Evolutionary conservation across 2,797 vertebrate genomes (phyloP).

Genomic region (Hippocampus kuda): DNA sequence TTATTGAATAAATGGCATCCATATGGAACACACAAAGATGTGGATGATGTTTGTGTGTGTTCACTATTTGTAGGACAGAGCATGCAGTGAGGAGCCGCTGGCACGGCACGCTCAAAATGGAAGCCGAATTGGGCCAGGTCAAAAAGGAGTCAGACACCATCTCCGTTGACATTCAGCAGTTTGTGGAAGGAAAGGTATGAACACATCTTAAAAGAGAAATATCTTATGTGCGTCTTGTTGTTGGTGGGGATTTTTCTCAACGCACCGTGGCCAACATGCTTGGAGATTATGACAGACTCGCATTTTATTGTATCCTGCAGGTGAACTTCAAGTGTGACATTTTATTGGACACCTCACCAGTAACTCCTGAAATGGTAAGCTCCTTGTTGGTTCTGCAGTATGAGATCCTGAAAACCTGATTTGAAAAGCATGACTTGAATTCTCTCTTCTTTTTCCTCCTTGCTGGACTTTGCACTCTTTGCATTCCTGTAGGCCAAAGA

Average conservation of each 20-base stretch:
- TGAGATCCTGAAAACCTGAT: neutral
- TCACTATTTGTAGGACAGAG: conserved; percentile 70
- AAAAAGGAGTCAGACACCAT: conserved; percentile 28
- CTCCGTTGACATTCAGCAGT: conserved; percentile 44
- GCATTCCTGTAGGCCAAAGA: conserved; percentile 27
- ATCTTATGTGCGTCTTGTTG: neutral
- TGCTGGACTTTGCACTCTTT: neutral
- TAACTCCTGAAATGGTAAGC: conserved; percentile 36
- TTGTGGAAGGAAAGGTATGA: conserved; percentile 53
- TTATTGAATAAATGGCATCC: neutral
- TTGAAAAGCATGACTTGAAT: neutral
- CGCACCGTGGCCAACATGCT: neutral
- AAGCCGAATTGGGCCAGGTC: conserved; percentile 71
- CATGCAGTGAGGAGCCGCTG: conserved; percentile 92
- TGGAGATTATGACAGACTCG: conserved; percentile 4
- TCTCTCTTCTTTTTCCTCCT: neutral
- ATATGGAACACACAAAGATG: neutral
- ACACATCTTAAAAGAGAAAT: neutral
- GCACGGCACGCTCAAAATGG: conserved; percentile 80
- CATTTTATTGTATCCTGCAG: conserved; percentile 32
- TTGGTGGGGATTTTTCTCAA: neutral
- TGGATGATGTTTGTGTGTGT: neutral
- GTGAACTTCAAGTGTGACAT: conserved; percentile 62
- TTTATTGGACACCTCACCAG: conserved; percentile 56
- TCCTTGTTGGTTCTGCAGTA: neutral